Evolutionary conservation across 2,888 invertebrate genomes (phyloP), one percentile per base, ranked within the genome.

Genomic region (Metellina segmentata): DNA sequence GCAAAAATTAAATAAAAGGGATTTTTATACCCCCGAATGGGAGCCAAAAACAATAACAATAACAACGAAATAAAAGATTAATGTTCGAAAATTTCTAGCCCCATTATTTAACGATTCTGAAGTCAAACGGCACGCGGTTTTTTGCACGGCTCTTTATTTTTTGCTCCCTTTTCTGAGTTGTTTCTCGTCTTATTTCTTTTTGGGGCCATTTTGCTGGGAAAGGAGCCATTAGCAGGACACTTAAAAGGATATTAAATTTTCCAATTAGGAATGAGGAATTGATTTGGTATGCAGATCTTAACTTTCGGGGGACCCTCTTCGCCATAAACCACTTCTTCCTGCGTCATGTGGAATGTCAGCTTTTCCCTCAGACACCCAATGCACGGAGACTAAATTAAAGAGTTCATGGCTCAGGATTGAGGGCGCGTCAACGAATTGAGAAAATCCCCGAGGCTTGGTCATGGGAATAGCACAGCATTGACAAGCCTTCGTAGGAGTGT

Each of bases 221-320:
- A 85, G 51, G 49, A 86, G 82, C 92, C 92, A 92, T 92, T 92
- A 92, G 90, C 89, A 92, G 82, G 87, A 88, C 90, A 88, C 91
- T 93, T 93, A 93, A 91, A 93, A 91, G 93, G 85, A 91, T 91
- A 93, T 93, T 91, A 93, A 93, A 93, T 93, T 91, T 91, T 89
- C 91, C 91, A 91, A 91, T 91, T 93, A 91, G 85, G 89, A 89
- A 93, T 93, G 90, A 93, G 81, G 88, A 91, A 93, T 93, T 86
- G 93, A 93, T 93, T 93, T 90, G 86, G 89, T 91, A 93, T 93
- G 93, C 91, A 93, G 93, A 93, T 91, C 92, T 88, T 75, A 74
- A 78, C 86, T 90, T 86, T 78, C 51, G 51, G 34, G 34, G 85
- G 81, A 61, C 82, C 79, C 78, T 85, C 49, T 83, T 61, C 52